Conservation (phyloP, 2,888 invertebrate genomes). For the Tiliacea aurago region DNA sequence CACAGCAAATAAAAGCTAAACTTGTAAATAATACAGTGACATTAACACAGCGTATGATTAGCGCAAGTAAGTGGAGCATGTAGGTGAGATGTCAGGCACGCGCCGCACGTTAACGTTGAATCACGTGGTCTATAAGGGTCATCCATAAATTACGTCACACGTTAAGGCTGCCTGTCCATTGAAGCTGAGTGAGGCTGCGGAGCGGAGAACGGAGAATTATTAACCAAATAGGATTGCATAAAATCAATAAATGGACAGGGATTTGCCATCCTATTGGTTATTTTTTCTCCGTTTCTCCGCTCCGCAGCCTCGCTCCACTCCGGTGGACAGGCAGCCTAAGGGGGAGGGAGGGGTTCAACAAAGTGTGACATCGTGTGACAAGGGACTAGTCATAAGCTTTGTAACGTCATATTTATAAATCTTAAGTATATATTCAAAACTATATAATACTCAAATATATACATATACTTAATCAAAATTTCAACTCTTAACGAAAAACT, state of each 20-base stretch:
- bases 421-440: neutral
- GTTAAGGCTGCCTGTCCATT: too few relatives aligned
- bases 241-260: too few relatives aligned
- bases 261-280: too few relatives aligned
- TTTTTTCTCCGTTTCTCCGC: too few relatives aligned
- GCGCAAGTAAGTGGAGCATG: slow-evolving; percentile 55
- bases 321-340: too few relatives aligned
- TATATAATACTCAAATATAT: too few relatives aligned
- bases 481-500: neutral
- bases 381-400: neutral
- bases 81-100: slow-evolving; percentile 65
- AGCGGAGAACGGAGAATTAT: too few relatives aligned
- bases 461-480: too few relatives aligned
- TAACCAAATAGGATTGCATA: too few relatives aligned
- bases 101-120: slow-evolving; percentile 44
- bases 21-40: slow-evolving; percentile 33
- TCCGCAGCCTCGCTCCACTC: too few relatives aligned
- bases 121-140: slow-evolving; percentile 37
- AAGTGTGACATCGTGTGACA: neutral
- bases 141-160: slow-evolving; percentile 3
- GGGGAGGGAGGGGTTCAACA: neutral
- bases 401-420: neutral
- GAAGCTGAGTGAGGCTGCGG: too few relatives aligned
- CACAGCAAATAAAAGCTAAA: slow-evolving; percentile 27
- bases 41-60: slow-evolving; percentile 52